Conservation (phyloP, 2,888 invertebrate species). For the Drosophila limbata region DNA sequence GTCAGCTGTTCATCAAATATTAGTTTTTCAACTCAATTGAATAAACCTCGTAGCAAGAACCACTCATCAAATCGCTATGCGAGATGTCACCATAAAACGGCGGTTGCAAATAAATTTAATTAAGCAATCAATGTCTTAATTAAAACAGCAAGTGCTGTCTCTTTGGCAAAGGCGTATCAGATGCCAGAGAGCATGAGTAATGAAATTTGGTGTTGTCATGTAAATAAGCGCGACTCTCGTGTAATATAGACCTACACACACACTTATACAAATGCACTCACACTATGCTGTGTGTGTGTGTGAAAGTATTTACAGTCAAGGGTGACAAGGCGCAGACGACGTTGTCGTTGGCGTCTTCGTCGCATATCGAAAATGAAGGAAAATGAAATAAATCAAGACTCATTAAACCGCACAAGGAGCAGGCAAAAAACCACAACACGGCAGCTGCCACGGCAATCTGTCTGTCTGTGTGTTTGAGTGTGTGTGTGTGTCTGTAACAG, state of each 20-base stretch:
- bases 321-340: slow-evolving; percentile 47
- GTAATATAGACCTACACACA: slow-evolving; percentile 29
- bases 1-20: slow-evolving; percentile 3
- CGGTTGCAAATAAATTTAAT: slow-evolving; percentile 59
- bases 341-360: slow-evolving; percentile 11
- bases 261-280: neutral
- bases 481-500: slow-evolving; percentile 21
- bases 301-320: slow-evolving; percentile 32
- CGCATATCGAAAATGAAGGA: slow-evolving; percentile 68
- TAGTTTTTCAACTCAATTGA: neutral
- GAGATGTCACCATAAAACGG: slow-evolving; percentile 42
- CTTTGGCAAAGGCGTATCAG: slow-evolving; percentile 22
- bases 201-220: slow-evolving; percentile 66
- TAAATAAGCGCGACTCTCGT: slow-evolving; percentile 51
- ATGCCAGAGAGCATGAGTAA: slow-evolving; percentile 56
- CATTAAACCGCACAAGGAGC: slow-evolving; percentile 72
- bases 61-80: slow-evolving; percentile 43
- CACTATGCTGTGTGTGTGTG: slow-evolving; percentile 10
- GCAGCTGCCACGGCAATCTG: slow-evolving; percentile 49
- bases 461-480: slow-evolving; percentile 9
- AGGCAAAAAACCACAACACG: slow-evolving; percentile 53
- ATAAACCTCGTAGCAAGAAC: neutral
- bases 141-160: slow-evolving; percentile 56
- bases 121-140: slow-evolving; percentile 73
- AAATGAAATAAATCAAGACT: slow-evolving; percentile 81